Evolutionary conservation across 2,113 vertebrate species (phyloP), one percentile per base, ranked within the genome.

Genomic region (Aphyosemion australe): DNA sequence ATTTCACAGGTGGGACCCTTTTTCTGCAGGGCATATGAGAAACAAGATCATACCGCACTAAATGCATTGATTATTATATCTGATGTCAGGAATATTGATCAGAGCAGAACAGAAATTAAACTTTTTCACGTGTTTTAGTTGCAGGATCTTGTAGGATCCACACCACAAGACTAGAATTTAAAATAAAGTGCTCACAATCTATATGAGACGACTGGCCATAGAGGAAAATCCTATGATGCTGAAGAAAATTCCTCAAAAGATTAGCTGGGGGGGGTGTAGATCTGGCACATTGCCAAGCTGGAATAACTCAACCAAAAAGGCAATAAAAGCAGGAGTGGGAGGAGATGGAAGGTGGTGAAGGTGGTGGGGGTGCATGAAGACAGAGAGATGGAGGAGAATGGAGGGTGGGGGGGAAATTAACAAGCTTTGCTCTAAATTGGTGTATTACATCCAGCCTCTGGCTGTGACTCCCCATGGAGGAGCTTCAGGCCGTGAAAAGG

Each of bases 391-490:
- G 41, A 65, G 68, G 41, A 42, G 79, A 45, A 26, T 47, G 55
- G 45, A 20, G 50, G 57, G 64, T 14, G 34, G 51, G 8, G 34
- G 34, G 26, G 71, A 84, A 80, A 90, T 89, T 86, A 89, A 87
- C 67, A 83, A 82, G 85, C 73, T 86, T 81, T 84, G 69, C 84
- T 82, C 78, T 21, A 89, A 91, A 86, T 83, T 85, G 82, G 78
- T 86, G 83, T 89, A 84, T 87, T 88, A 88, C 86, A 89, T 78
- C 82, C 76, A 77, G 83, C 86, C 86, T 76, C 79, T 85, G 83
- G 87, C 88, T 87, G 69, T 77, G 75, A 88, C 76, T 88, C 83
- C 88, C 81, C 59, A 48, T 58, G 72, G 84, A 86, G 72, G 68
- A 74, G 60, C 59, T 34, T 58, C 58, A 72, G 65, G 51, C 72